Percentiles rank a stretch among this genome's conserved stretches.
Evolutionary conservation across 1,140 invertebrate species (phyloP).

Genomic region (Hesperophylax magnus): DNA sequence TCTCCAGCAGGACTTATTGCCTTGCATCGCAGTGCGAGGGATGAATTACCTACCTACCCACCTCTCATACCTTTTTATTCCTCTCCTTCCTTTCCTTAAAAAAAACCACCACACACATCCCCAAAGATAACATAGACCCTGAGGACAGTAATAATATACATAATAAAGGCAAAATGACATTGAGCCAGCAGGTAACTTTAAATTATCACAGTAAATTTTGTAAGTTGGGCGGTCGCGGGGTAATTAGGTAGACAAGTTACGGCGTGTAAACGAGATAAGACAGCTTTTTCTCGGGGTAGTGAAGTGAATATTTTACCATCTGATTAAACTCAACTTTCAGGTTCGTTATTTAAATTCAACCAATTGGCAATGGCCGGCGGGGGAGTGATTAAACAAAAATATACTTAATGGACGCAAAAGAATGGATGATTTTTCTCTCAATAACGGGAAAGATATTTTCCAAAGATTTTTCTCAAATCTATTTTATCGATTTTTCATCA

Average conservation of each 20-base stretch:
- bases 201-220: neutral
- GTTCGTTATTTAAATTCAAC: slow-evolving; percentile 41
- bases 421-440: neutral
- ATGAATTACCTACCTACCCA: too few relatives aligned
- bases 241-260: slow-evolving; percentile 55
- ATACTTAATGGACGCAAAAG: neutral
- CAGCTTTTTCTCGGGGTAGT: neutral
- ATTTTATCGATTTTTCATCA: too few relatives aligned
- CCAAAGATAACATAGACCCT: too few relatives aligned
- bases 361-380: slow-evolving; percentile 5
- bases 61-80: too few relatives aligned
- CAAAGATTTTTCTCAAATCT: too few relatives aligned
- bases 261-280: slow-evolving; percentile 45
- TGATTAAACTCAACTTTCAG: slow-evolving; percentile 44
- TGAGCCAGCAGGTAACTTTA: neutral
- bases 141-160: too few relatives aligned
- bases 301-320: slow-evolving; percentile 43
- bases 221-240: slow-evolving; percentile 26
- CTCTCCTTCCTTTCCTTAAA: too few relatives aligned
- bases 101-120: too few relatives aligned
- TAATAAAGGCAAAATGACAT: too few relatives aligned
- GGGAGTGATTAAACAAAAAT: neutral
- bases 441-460: neutral
- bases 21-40: too few relatives aligned
- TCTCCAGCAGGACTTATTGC: too few relatives aligned